A percentile compares a stretch with the other conserved stretches of the same genome.
Conservation (phyloP, 2,113 vertebrate genomes). For the Hipposideros armiger region DNA sequence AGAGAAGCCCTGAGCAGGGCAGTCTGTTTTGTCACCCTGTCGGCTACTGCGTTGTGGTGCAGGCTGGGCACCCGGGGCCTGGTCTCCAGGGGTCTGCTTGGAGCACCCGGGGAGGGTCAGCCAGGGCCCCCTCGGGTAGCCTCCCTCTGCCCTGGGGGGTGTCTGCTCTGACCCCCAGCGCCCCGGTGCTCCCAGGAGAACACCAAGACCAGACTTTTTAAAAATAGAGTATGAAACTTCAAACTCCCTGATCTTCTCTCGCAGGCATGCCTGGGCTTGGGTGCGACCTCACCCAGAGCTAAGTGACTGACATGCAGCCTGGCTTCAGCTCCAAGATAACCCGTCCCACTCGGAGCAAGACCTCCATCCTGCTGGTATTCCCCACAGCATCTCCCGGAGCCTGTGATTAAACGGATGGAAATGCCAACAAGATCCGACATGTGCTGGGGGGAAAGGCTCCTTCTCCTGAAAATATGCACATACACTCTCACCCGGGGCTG, state of each 20-base stretch:
- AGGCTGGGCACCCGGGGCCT: rapidly evolving
- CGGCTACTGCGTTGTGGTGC: rapidly evolving
- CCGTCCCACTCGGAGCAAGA: constrained; percentile 73
- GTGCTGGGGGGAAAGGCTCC: constrained; percentile 64
- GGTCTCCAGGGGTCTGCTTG: no score
- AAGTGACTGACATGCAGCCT: constrained; percentile 66
- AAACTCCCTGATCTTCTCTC: background rate
- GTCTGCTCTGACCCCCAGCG: background rate
- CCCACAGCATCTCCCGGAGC: constrained; percentile 82
- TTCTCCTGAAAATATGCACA: constrained; percentile 80
- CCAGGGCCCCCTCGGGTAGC: background rate
- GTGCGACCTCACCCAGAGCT: constrained; percentile 81
- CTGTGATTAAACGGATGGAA: constrained; percentile 89
- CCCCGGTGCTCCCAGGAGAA: background rate
- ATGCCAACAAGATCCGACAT: constrained; percentile 86
- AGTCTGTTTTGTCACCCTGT: rapidly evolving
- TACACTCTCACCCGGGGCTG: constrained; percentile 50
- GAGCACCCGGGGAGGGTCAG: background rate
- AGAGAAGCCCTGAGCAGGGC: background rate
- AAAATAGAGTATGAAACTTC: background rate
- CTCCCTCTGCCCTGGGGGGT: rapidly evolving
- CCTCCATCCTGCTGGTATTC: constrained; percentile 83
- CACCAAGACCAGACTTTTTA: background rate
- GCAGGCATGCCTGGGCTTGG: constrained; percentile 86
- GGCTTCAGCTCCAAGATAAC: constrained; percentile 56